phyloP scores from a whole-genome alignment of 2,113 vertebrate species.

The Notiomystis cincta region DNA sequence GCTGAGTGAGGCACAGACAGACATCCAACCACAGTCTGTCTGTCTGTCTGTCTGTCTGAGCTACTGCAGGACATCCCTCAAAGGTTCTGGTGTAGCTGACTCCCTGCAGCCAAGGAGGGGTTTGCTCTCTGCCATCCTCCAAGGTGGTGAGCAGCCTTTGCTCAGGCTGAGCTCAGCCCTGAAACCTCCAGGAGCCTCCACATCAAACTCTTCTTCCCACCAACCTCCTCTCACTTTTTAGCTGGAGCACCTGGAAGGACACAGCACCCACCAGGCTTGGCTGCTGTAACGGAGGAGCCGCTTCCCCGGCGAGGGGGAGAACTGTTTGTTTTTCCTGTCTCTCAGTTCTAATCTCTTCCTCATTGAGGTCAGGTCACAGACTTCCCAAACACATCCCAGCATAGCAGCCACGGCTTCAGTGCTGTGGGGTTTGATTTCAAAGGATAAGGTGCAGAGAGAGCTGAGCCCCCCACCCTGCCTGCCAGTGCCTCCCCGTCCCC shows the following conservation, averaged over 20 bases:
- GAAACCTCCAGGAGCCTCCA: not conserved
- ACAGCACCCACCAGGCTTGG: not conserved
- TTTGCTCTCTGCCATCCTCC: not conserved
- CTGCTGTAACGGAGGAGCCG: not conserved
- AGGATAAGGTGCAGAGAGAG: not conserved
- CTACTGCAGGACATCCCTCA: not conserved
- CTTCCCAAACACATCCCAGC: conserved; percentile 40
- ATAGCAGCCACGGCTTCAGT: not conserved
- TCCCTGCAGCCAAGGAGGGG: not conserved
- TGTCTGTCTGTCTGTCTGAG: not conserved
- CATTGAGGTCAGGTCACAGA: conserved; percentile 21
- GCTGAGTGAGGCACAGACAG: conserved; percentile 11
- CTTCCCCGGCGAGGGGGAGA: not conserved
- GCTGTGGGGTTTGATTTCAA: not conserved
- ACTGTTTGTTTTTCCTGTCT: conserved; percentile 40
- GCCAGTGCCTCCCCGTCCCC: not conserved
- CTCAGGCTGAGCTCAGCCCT: not conserved
- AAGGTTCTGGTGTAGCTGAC: not conserved
- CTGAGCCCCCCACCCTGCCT: not conserved
- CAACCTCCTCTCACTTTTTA: not conserved
- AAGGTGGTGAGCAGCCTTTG: not conserved
- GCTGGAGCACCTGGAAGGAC: not conserved
- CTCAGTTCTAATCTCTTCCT: conserved; percentile 28
- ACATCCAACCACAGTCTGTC: not conserved
- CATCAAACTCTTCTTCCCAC: not conserved